These are phyloP conservation scores for Oophaga sylvatica DNA, from an alignment of 2,797 vertebrate species.

Conservation along the genomic window DNA sequence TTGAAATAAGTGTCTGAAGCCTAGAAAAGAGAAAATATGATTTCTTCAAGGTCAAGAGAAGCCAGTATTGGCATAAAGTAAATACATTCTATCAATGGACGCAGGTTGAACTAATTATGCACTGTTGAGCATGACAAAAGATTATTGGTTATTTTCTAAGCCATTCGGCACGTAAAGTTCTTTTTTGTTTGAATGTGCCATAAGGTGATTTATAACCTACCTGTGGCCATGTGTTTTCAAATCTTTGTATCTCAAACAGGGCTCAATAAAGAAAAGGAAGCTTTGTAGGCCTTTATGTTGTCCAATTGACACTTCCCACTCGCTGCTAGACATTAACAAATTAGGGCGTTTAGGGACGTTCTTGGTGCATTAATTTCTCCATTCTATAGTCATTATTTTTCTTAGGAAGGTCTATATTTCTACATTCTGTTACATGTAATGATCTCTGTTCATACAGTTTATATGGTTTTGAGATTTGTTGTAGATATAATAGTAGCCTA, in stretches of 20 bases:
- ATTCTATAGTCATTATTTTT: neutral
- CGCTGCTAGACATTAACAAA: neutral
- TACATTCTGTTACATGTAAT: neutral
- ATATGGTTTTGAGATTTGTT: neutral
- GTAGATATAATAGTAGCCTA: neutral
- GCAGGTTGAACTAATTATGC: constrained; percentile 56
- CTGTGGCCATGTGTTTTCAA: constrained; percentile 37
- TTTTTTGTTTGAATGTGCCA: constrained; percentile 45
- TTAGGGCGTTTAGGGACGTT: neutral
- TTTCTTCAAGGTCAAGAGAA: constrained; percentile 52
- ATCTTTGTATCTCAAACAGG: constrained; percentile 52
- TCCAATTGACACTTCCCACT: constrained; percentile 2
- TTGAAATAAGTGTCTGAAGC: constrained; percentile 44
- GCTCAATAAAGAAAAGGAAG: constrained; percentile 41
- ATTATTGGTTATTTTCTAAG: constrained; percentile 56
- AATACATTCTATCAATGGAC: constrained; percentile 58
- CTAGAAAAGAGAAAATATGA: constrained; percentile 50
- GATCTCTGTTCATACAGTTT: neutral
- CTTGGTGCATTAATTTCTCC: neutral
- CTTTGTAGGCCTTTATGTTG: constrained; percentile 45
- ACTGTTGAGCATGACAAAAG: constrained; percentile 58
- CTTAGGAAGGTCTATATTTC: neutral
- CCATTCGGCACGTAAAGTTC: constrained; percentile 48
- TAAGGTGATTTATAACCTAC: constrained; percentile 53
- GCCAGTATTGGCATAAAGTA: constrained; percentile 51